phyloP scores from a whole-genome alignment of 2,113 vertebrate species.

The Callopanchax toddi region DNA sequence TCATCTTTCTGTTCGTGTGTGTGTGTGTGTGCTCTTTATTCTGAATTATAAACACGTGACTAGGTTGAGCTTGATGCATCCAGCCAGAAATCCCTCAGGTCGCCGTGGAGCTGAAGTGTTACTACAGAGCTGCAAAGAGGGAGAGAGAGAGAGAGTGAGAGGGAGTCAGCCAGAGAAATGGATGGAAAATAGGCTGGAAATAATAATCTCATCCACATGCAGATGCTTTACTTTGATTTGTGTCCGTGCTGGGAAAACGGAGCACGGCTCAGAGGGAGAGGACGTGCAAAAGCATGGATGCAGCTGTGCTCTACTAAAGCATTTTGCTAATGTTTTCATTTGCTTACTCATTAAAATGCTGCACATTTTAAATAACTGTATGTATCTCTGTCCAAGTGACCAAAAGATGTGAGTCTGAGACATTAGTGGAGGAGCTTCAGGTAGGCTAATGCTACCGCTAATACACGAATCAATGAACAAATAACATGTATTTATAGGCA shows the following conservation, averaged over 20 bases:
- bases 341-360: slow-evolving; percentile 7
- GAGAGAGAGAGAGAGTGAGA: slow-evolving; percentile 8
- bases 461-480: too few relatives aligned
- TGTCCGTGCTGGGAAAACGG: slow-evolving; percentile 20
- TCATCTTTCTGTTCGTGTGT: slow-evolving; percentile 22
- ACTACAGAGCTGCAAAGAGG: slow-evolving; percentile 53
- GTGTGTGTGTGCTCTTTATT: slow-evolving; percentile 35
- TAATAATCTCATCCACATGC: slow-evolving; percentile 56
- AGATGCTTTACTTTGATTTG: slow-evolving; percentile 52
- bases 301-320: slow-evolving; percentile 20
- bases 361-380: not conserved
- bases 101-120: slow-evolving; percentile 63
- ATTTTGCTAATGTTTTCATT: slow-evolving; percentile 12
- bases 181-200: slow-evolving; percentile 56
- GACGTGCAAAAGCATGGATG: slow-evolving; percentile 3
- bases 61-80: slow-evolving; percentile 60
- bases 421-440: too few relatives aligned
- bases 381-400: too few relatives aligned
- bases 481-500: too few relatives aligned
- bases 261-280: slow-evolving; percentile 9
- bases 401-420: too few relatives aligned
- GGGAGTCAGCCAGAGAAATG: slow-evolving; percentile 18
- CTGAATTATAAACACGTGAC: slow-evolving; percentile 72
- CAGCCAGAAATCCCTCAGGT: slow-evolving; percentile 72
- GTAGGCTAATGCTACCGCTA: too few relatives aligned